A percentile compares a stretch with the other conserved stretches of the same genome.
Conservation (phyloP, 2,888 invertebrate genomes). For the Eristalis arbustorum region DNA sequence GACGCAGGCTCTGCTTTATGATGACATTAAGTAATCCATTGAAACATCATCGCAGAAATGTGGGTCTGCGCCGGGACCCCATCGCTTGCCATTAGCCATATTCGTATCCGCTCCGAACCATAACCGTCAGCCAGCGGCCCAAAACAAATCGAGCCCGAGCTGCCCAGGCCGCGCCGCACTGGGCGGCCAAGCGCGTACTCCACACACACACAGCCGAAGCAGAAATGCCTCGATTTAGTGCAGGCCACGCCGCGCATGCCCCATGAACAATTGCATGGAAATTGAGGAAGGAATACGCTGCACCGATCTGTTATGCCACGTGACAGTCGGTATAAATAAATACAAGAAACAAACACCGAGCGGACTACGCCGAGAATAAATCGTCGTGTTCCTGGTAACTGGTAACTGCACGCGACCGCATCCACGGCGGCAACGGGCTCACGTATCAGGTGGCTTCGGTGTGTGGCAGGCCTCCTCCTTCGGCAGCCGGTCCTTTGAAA, state of each 20-base stretch:
- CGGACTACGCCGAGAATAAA: constrained; percentile 9
- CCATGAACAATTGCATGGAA: constrained; percentile 64
- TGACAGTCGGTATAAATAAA: constrained; percentile 64
- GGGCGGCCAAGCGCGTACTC: constrained; percentile 25
- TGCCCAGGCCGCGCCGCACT: constrained; percentile 14
- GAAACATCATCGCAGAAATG: constrained; percentile 61
- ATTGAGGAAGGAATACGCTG: constrained; percentile 63
- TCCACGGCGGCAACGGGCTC: constrained; percentile 30
- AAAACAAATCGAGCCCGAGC: constrained; percentile 40
- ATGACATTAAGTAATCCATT: constrained; percentile 67
- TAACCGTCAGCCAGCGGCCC: constrained; percentile 47
- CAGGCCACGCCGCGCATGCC: background rate
- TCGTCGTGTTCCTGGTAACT: constrained; percentile 21
- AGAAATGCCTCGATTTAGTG: constrained; percentile 36
- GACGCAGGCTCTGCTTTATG: constrained; percentile 53
- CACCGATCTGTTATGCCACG: constrained; percentile 62
- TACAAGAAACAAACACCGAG: constrained; percentile 1
- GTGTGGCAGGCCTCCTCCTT: background rate
- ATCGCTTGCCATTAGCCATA: constrained; percentile 59
- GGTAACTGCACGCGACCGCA: constrained; percentile 2
- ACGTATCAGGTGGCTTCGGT: constrained; percentile 57
- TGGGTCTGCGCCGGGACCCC: constrained; percentile 13
- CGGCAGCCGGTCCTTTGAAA: constrained; percentile 45
- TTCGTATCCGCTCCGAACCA: constrained; percentile 52
- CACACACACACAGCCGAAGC: background rate